phyloP scores from a whole-genome alignment of 1,140 invertebrate genomes.

The Penaeus chinensis region DNA sequence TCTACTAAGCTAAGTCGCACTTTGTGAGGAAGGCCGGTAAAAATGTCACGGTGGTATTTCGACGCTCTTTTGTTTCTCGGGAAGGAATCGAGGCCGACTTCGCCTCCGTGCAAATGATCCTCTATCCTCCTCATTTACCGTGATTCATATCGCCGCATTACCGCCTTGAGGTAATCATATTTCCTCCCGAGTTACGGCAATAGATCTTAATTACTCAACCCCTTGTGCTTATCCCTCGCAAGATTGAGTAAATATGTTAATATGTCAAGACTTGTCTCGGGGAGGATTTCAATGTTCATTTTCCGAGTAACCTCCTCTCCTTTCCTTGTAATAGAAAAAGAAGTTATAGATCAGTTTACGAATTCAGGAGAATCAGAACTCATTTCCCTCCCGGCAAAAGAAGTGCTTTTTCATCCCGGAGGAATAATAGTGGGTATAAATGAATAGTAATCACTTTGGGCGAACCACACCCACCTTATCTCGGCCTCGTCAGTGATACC shows the following conservation, averaged over 20 bases:
- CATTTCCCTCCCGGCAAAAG: conserved; percentile 5
- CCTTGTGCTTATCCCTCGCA: background rate
- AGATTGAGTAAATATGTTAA: too few relatives aligned
- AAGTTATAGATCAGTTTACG: background rate
- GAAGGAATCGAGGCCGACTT: too few relatives aligned
- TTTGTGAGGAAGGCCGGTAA: background rate
- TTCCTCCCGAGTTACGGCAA: conserved; percentile 1
- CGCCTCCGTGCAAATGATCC: too few relatives aligned
- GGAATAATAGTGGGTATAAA: conserved; percentile 6
- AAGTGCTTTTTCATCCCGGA: conserved; percentile 14
- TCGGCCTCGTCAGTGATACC: background rate
- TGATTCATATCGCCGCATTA: too few relatives aligned
- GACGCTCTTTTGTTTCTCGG: background rate
- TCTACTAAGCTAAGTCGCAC: too few relatives aligned
- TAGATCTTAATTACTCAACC: background rate
- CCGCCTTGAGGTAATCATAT: too few relatives aligned
- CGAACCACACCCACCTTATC: conserved; percentile 40
- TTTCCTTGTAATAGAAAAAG: background rate
- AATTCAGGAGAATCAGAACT: background rate
- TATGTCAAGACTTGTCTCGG: background rate
- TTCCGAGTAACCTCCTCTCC: background rate
- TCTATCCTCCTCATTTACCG: too few relatives aligned
- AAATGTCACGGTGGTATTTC: conserved; percentile 11
- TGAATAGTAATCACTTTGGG: conserved; percentile 34
- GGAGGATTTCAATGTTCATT: background rate